Evolutionary conservation across 2,888 invertebrate genomes (phyloP).

Genomic region (Sicus ferrugineus): DNA sequence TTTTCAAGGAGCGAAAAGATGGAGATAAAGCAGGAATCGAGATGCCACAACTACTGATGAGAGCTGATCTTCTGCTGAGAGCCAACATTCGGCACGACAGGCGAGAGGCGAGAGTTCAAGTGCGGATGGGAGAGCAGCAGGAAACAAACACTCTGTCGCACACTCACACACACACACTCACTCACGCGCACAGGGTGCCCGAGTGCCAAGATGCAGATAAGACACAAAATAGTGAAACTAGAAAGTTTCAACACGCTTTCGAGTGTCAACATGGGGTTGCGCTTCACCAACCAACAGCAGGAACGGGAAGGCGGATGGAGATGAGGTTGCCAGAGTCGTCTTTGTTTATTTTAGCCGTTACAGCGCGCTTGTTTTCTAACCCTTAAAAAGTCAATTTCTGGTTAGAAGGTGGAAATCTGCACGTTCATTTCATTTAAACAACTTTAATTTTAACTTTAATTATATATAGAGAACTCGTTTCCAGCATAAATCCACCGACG

Average conservation of each 20-base stretch:
- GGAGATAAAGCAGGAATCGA: constrained; percentile 15
- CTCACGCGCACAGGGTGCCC: not conserved
- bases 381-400: no score
- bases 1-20: no score
- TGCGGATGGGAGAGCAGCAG: constrained; percentile 16
- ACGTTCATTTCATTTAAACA: no score
- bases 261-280: constrained; percentile 25
- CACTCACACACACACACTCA: constrained; percentile 10
- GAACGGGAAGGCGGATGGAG: no score
- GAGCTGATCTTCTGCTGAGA: constrained; percentile 8
- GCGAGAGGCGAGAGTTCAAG: constrained; percentile 6
- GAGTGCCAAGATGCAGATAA: constrained; percentile 7
- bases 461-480: no score
- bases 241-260: not conserved
- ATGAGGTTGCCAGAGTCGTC: no score
- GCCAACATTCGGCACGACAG: not conserved
- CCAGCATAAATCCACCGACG: no score
- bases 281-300: not conserved
- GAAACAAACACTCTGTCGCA: constrained; percentile 9
- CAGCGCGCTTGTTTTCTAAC: no score
- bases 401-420: not conserved
- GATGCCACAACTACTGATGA: not conserved
- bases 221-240: not conserved
- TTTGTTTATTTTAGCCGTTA: not conserved
- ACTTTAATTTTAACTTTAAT: no score